Evolutionary conservation across 2,113 vertebrate genomes (phyloP).

Genomic region (Pterocles gutturalis): DNA sequence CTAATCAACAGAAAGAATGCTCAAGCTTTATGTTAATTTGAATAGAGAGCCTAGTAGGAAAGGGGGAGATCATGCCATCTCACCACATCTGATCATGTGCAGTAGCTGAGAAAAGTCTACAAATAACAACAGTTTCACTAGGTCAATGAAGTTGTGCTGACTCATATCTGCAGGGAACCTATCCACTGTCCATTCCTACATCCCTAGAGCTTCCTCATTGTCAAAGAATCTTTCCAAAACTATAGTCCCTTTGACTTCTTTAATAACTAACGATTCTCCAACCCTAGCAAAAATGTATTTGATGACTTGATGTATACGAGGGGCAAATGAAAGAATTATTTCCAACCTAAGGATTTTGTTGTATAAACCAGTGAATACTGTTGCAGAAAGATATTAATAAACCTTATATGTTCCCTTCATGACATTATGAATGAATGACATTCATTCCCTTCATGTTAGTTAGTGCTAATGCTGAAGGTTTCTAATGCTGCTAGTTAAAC

Average conservation of each 20-base stretch:
- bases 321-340: not conserved
- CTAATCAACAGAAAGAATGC: not conserved
- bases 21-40: not conserved
- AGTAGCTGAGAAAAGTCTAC: not conserved
- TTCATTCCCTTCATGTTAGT: not conserved
- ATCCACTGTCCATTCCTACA: not conserved
- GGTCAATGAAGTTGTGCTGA: not conserved
- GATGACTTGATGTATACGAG: not conserved
- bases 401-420: not conserved
- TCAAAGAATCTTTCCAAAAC: not conserved
- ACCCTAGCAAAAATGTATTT: not conserved
- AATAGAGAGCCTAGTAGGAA: not conserved
- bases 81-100: not conserved
- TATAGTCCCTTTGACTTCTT: not conserved
- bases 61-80: not conserved
- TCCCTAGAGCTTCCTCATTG: not conserved
- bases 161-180: not conserved
- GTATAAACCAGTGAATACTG: not conserved
- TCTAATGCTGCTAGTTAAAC: conserved; percentile 3
- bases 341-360: not conserved
- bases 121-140: not conserved
- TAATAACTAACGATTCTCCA: not conserved
- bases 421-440: not conserved
- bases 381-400: not conserved
- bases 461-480: not conserved